Base-by-base conservation (phyloP, 2,797 vertebrate species). In the Antrozous pallidus region DNA sequence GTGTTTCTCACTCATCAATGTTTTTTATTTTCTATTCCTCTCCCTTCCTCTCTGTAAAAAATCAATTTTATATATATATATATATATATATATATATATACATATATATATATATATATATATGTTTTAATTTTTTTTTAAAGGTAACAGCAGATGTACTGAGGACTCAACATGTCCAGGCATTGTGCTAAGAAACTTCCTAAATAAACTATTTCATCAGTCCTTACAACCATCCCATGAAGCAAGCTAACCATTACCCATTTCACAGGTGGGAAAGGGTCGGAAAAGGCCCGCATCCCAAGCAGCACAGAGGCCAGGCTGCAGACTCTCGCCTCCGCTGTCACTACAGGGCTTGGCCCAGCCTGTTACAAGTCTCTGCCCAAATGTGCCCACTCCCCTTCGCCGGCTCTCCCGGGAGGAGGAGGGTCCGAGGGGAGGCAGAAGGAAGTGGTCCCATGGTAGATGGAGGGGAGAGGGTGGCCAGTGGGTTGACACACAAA, bases 341-440 rank as follows among this genome's bases (percentile, higher is more conserved):
- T 54, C 14, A 11, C 22, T 56, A 2, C 26, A 3, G 8, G 8
- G 24, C 40, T 36, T 38, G 40, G 40, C 38, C 47, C 69, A 14
- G 4, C 17, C 33, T 90, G 54, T 49, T 33, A 33, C 33, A 45
- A 63, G 42, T 42, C 33, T 58, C 71, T 84, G 71, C n/a, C 65
- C 56, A 84, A 45, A 42, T 18, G 6, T 77, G 42, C 18, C 42
- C 26, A 18, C 5, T 51, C 13, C 6, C 6, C 31, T 78, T 45
- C 22, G n/a, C 73, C 42, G 12, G 38, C 31, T 82, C 33, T 47
- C 12, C 22, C 5, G 33, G 2, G 26, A 3, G 28, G 5, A 6
- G 2, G 31, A 24, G 16, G n/a, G 1, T 2, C 20, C 5, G 5
- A 1, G 16, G n/a, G 8, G 47, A n/a, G n/a, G 26, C 5, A 67